A percentile compares a stretch with the other conserved stretches of the same genome.
Evolutionary conservation across 23 tunicate species (phyloP).

Genomic region (Styela clava): DNA sequence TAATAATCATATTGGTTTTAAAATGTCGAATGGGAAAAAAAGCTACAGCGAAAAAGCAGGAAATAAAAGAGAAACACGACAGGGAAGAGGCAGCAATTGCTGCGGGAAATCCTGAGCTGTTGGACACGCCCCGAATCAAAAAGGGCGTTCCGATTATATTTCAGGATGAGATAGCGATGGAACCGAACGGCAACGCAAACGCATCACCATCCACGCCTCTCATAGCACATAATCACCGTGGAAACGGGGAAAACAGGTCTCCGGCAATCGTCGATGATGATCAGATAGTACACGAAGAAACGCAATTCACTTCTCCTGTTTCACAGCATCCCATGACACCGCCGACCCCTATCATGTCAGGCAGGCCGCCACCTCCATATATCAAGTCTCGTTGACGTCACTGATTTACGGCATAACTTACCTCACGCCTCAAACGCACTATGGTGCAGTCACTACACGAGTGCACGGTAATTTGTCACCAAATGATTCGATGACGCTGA

Average conservation of each 20-base stretch:
- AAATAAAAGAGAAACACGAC: neutral
- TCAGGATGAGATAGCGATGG: constrained; percentile 47
- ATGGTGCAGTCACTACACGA: neutral
- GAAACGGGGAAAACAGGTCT: neutral
- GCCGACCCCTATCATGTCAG: constrained; percentile 24
- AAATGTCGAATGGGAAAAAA: constrained; percentile 24
- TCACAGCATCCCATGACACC: constrained; percentile 12
- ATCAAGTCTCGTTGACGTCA: constrained; percentile 1
- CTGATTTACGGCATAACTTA: neutral
- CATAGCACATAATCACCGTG: constrained; percentile 15
- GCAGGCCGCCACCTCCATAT: constrained; percentile 28
- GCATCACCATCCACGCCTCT: constrained; percentile 14
- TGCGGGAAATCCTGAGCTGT: constrained; percentile 14
- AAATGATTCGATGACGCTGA: neutral
- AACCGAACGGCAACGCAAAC: constrained; percentile 18
- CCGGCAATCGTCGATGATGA: neutral
- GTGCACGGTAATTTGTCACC: neutral
- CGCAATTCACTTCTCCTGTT: constrained; percentile 26
- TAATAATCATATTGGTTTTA: constrained; percentile 38
- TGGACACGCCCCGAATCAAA: constrained; percentile 30
- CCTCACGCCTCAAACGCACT: neutral
- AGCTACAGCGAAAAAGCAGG: constrained; percentile 28
- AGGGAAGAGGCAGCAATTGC: constrained; percentile 5
- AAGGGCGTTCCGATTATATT: constrained; percentile 60
- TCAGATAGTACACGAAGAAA: constrained; percentile 13